These are phyloP conservation scores for Notodonta dromedarius DNA, from an alignment of 2,888 invertebrate species.

Conservation along the genomic window DNA sequence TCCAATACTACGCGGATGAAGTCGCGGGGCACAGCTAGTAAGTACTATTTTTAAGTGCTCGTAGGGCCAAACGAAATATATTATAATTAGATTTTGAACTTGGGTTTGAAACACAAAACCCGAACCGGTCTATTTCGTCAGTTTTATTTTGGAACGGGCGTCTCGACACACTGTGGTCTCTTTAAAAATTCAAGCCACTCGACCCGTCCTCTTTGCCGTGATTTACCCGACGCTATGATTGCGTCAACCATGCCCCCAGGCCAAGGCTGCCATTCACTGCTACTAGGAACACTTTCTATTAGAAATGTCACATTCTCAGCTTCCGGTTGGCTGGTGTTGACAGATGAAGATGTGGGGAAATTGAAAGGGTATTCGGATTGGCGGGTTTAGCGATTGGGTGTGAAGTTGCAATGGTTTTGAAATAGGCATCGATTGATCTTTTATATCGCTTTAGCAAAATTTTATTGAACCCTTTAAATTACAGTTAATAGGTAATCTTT, in stretches of 20 bases:
- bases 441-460: background rate
- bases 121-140: background rate
- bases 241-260: constrained; percentile 6
- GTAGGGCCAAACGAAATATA: no score
- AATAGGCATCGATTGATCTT: background rate
- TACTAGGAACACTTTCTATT: background rate
- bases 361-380: background rate
- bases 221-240: background rate
- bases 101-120: no score
- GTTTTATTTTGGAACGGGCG: background rate
- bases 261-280: background rate
- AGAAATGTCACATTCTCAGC: background rate
- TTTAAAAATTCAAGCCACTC: constrained; percentile 6
- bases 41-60: no score
- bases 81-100: no score
- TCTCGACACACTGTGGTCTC: background rate
- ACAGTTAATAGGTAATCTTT: no score
- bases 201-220: background rate
- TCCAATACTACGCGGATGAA: no score
- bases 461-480: no score
- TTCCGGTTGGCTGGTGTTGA: background rate
- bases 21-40: no score
- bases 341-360: constrained; percentile 1
- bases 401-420: background rate
- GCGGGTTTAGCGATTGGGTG: background rate